A percentile compares a stretch with the other conserved stretches of the same genome.
These are phyloP conservation scores for Labroides dimidiatus DNA, from an alignment of 2,797 vertebrate genomes.

Conservation along the genomic window DNA sequence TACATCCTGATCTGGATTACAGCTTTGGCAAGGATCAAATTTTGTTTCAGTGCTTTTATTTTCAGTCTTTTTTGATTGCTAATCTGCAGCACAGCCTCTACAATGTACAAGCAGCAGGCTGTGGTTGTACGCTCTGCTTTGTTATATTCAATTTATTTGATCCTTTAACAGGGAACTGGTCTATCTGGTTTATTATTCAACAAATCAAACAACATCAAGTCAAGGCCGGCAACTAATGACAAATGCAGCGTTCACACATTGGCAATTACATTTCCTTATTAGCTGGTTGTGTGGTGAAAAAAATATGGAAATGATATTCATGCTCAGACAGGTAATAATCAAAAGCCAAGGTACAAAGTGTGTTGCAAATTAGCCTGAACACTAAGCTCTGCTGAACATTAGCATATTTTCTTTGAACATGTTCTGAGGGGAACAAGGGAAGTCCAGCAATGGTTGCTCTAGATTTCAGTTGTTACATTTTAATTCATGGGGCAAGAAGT, in stretches of 20 bases:
- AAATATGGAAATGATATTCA: slow-evolving; percentile 77
- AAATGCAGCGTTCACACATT: slow-evolving; percentile 55
- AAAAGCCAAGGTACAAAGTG: slow-evolving; percentile 61
- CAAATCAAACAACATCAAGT: slow-evolving; percentile 70
- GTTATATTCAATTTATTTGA: slow-evolving; percentile 64
- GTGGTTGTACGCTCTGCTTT: slow-evolving; percentile 30
- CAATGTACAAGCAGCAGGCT: slow-evolving; percentile 20
- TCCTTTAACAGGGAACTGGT: slow-evolving; percentile 50
- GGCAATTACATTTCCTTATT: slow-evolving; percentile 66
- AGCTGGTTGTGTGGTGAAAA: slow-evolving; percentile 55
- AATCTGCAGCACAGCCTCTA: slow-evolving; percentile 31
- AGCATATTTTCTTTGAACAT: slow-evolving; percentile 61
- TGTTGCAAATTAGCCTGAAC: slow-evolving; percentile 64
- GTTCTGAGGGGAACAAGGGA: slow-evolving; percentile 4
- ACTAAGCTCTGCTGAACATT: slow-evolving; percentile 51
- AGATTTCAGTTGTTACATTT: slow-evolving; percentile 37
- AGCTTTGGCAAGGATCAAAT: slow-evolving; percentile 58
- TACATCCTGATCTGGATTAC: slow-evolving; percentile 63
- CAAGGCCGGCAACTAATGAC: slow-evolving; percentile 57
- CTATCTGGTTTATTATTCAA: slow-evolving; percentile 60
- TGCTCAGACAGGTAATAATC: slow-evolving; percentile 67
- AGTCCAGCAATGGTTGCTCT: slow-evolving; percentile 9
- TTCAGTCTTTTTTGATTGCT: slow-evolving; percentile 48
- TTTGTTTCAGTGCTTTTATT: slow-evolving; percentile 49
- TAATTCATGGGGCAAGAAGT: slow-evolving; percentile 29